These are phyloP conservation scores for Carapus acus DNA, from an alignment of 2,797 vertebrate species.

Conservation along the genomic window DNA sequence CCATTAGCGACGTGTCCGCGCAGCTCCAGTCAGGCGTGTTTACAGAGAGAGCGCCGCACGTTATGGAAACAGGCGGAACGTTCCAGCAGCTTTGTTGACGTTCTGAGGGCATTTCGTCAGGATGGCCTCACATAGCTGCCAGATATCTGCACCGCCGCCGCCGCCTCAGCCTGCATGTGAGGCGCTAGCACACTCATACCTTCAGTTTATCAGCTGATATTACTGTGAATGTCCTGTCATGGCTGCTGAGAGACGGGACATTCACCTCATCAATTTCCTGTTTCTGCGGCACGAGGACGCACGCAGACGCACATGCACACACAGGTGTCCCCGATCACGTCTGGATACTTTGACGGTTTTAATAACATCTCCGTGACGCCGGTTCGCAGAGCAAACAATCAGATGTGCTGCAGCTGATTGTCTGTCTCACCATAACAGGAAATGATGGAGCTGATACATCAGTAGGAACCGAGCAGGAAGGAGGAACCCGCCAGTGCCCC, in stretches of 20 bases:
- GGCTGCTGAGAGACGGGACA: constrained; percentile 11
- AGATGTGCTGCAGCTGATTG: not conserved
- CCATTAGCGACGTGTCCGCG: constrained; percentile 35
- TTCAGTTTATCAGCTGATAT: too few species aligned
- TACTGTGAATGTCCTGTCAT: not conserved
- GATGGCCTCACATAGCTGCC: constrained; percentile 20
- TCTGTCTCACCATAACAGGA: constrained; percentile 24
- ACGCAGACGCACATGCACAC: constrained; percentile 10
- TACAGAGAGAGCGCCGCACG: constrained; percentile 39
- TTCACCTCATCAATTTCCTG: constrained; percentile 33
- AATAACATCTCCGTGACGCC: constrained; percentile 36
- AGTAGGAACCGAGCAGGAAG: not conserved
- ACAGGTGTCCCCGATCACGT: not conserved
- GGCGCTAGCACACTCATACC: too few species aligned
- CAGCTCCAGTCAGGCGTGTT: constrained; percentile 48
- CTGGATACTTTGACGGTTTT: constrained; percentile 4
- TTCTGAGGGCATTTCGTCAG: constrained; percentile 25
- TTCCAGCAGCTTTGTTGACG: constrained; percentile 40
- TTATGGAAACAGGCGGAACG: constrained; percentile 49
- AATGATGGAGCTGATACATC: not conserved
- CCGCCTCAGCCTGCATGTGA: not conserved
- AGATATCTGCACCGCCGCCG: not conserved
- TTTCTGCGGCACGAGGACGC: constrained; percentile 19
- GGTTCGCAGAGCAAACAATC: constrained; percentile 7
- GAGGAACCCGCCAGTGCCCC: too few species aligned